Conservation (phyloP, 2,888 invertebrate genomes). For the Tryphoninae sp. region DNA sequence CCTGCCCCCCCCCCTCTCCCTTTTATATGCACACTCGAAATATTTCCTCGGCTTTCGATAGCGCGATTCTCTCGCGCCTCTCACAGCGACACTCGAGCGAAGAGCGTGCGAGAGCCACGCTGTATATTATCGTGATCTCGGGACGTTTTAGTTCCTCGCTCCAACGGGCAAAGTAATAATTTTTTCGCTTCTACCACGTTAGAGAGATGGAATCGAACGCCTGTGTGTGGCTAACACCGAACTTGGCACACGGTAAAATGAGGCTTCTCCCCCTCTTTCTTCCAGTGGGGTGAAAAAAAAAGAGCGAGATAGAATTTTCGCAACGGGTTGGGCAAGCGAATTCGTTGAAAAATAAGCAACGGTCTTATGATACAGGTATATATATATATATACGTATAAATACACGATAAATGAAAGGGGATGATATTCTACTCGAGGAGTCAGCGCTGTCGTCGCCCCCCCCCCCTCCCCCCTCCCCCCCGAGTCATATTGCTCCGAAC, state of each 20-base stretch:
- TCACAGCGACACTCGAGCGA: slow-evolving; percentile 50
- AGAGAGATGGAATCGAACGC: background rate
- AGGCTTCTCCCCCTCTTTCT: slow-evolving; percentile 28
- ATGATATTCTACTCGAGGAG: slow-evolving; percentile 50
- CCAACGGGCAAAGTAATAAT: slow-evolving; percentile 60
- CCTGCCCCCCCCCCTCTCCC: slow-evolving; percentile 48
- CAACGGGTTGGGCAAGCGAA: slow-evolving; percentile 32
- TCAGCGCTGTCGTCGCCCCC: slow-evolving; percentile 20
- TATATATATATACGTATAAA: slow-evolving; percentile 26
- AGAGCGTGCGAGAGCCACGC: background rate
- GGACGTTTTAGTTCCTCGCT: slow-evolving; percentile 55
- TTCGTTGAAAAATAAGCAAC: slow-evolving; percentile 62
- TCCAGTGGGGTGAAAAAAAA: background rate
- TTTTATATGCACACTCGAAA: slow-evolving; percentile 66
- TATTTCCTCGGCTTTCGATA: slow-evolving; percentile 63
- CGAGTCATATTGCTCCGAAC: slow-evolving; percentile 64
- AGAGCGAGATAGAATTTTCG: slow-evolving; percentile 45
- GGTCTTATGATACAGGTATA: slow-evolving; percentile 10
- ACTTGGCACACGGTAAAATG: slow-evolving; percentile 52
- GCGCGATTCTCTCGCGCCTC: slow-evolving; percentile 56
- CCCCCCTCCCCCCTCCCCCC: background rate
- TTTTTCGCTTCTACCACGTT: slow-evolving; percentile 46
- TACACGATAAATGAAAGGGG: slow-evolving; percentile 30
- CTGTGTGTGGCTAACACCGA: slow-evolving; percentile 27
- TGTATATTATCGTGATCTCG: slow-evolving; percentile 56